Conservation (phyloP, 2,888 invertebrate species). For the Exephanes ischioxanthus region DNA sequence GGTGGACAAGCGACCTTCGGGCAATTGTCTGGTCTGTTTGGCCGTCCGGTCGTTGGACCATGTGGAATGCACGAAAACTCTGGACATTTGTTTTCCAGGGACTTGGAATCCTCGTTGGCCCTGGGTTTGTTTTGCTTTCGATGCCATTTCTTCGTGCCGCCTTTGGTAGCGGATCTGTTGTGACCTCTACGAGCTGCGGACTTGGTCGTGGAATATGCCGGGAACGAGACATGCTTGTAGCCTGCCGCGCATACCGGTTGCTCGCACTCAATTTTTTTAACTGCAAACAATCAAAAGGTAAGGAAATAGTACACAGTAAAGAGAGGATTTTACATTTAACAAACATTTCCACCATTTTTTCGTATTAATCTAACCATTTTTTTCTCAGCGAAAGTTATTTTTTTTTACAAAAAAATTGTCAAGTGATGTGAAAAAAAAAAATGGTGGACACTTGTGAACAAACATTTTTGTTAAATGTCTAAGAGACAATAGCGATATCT, state of each 20-base stretch:
- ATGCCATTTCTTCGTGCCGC: slow-evolving; percentile 83
- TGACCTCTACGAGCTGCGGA: slow-evolving; percentile 27
- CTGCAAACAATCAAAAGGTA: slow-evolving; percentile 38
- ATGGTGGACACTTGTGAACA: not conserved
- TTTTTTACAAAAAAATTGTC: not conserved
- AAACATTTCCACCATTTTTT: not conserved
- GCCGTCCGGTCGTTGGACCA: slow-evolving; percentile 83
- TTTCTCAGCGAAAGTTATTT: not conserved
- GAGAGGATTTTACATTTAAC: not conserved
- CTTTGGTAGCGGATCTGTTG: slow-evolving; percentile 40
- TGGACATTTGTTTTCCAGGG: slow-evolving; percentile 83
- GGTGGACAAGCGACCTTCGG: slow-evolving; percentile 87
- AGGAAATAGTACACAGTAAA: slow-evolving; percentile 61
- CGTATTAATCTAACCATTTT: not conserved
- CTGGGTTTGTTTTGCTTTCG: slow-evolving; percentile 57
- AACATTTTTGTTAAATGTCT: not conserved
- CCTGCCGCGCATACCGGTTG: slow-evolving; percentile 86
- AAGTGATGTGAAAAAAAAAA: not conserved
- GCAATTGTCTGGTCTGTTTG: slow-evolving; percentile 79
- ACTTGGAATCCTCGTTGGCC: not conserved
- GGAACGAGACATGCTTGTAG: slow-evolving; percentile 84
- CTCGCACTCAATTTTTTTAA: slow-evolving; percentile 70
- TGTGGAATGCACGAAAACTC: slow-evolving; percentile 87
- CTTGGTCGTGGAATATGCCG: slow-evolving; percentile 64
- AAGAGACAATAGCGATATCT: not conserved